Evolutionary conservation across 2,888 invertebrate species (phyloP), one percentile per base, ranked within the genome.

Genomic region (Asteroscopus sphinx): DNA sequence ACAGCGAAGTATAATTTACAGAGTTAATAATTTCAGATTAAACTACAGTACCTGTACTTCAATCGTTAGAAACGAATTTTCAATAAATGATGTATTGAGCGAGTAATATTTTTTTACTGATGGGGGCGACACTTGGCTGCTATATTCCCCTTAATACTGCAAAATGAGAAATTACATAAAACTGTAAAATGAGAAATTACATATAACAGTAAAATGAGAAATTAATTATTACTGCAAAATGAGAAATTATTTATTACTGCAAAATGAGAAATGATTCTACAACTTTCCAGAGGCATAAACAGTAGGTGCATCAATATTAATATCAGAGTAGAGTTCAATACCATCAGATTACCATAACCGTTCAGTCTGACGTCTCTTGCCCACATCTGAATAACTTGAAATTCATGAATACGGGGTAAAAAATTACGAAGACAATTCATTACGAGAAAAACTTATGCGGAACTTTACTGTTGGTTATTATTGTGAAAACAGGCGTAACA

Each of bases 311-410:
- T 74, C 49, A 65, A 74, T 69, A 65, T 61, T 64, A 68, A 65
- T 60, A 64, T 58, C 44, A 42, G 17, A 60, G 53, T 64, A 32
- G 68, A 81, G 80, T 83, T 81, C 81, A 85, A 80, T 79, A 77
- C 62, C 69, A 77, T 73, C 61, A 64, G 46, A 82, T 88, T 86
- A 80, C 65, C 82, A 83, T 83, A 85, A 82, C 82, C 79, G 85
- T 80, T 85, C 54, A 56, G 60, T 76, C 72, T 87, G 85, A 87
- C 86, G 85, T 84, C 79, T 52, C 47, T 66, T 12, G 74, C 51
- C 55, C 54, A 68, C 62, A 86, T 86, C 84, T 86, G 77, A 86
- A 85, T 86, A 76, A 71, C 75, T 81, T 83, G 79, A 82, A 72
- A 68, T 67, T 73, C 70, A 78, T 80, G 75, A 80, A 85, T 84